Percentiles rank a stretch among this genome's conserved stretches.
These are phyloP conservation scores for Pogonomyrmex californicus DNA, from an alignment of 1,140 invertebrate species.

Conservation along the genomic window DNA sequence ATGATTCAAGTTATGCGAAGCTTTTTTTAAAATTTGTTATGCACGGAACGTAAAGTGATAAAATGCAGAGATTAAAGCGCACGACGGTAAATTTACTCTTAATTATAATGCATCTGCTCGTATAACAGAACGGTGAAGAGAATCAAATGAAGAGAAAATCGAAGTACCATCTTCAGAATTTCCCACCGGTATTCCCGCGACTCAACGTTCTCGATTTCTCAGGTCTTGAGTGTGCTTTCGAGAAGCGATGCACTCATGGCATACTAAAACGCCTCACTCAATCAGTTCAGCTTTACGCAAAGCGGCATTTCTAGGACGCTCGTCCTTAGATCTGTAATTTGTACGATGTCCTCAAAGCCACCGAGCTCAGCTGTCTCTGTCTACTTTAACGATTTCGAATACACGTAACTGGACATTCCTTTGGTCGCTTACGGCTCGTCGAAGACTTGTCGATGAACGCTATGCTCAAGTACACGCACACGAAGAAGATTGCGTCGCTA, in stretches of 20 bases:
- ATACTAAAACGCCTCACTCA: conserved; percentile 69
- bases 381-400: conserved; percentile 39
- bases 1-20: background rate
- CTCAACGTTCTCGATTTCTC: conserved; percentile 58
- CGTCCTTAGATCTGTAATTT: conserved; percentile 72
- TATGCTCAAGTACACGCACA: conserved; percentile 26
- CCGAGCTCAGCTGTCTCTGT: conserved; percentile 57
- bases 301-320: conserved; percentile 72
- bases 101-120: conserved; percentile 54
- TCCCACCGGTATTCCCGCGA: conserved; percentile 47
- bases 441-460: conserved; percentile 40
- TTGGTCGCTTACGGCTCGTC: conserved; percentile 36
- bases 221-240: conserved; percentile 65
- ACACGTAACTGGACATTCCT: conserved; percentile 52
- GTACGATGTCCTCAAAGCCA: conserved; percentile 52
- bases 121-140: conserved; percentile 32
- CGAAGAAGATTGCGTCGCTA: background rate
- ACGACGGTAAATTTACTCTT: conserved; percentile 48
- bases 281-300: conserved; percentile 72
- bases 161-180: conserved; percentile 59
- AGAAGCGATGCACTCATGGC: conserved; percentile 61
- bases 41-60: background rate
- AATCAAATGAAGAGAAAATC: conserved; percentile 62
- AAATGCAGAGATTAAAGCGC: conserved; percentile 38
- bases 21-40: conserved; percentile 24